Percentiles rank a stretch among this genome's conserved stretches.
Conservation (phyloP, 2,888 invertebrate species). For the Oscheius sp. region DNA sequence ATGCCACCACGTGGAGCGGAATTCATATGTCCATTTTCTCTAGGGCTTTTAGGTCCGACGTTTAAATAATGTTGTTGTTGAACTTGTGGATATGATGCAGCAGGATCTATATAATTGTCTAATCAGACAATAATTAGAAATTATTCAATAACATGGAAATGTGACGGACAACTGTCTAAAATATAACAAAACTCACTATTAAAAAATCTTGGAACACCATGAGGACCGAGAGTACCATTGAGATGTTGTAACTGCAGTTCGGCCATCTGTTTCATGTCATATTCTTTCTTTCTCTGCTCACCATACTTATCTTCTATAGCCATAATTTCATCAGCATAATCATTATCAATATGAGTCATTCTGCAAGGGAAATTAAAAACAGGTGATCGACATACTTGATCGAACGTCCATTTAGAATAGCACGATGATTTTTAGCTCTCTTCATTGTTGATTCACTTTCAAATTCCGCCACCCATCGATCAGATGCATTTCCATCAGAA, state of each 20-base stretch:
- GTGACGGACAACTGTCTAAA: no score
- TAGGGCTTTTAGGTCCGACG: background rate
- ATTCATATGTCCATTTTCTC: background rate
- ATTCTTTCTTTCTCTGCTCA: constrained; percentile 34
- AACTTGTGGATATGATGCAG: background rate
- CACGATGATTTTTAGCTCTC: constrained; percentile 33
- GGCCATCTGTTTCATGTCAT: constrained; percentile 33
- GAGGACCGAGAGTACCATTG: constrained; percentile 18
- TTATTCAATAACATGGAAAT: background rate
- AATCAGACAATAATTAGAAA: background rate
- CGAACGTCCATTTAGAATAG: constrained; percentile 34
- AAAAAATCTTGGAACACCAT: constrained; percentile 19
- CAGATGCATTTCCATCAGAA: constrained; percentile 57
- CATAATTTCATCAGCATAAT: constrained; percentile 44
- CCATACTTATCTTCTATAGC: constrained; percentile 50
- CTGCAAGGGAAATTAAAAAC: background rate
- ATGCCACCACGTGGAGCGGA: background rate
- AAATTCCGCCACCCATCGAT: constrained; percentile 64
- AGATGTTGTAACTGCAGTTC: constrained; percentile 29
- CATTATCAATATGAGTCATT: constrained; percentile 38
- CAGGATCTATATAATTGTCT: constrained; percentile 6
- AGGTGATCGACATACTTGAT: constrained; percentile 25
- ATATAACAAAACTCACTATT: constrained; percentile 5
- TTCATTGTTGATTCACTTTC: constrained; percentile 42
- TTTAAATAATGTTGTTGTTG: constrained; percentile 7